These are phyloP conservation scores for Acanthiza pusilla DNA, from an alignment of 2,797 vertebrate genomes.

Conservation along the genomic window DNA sequence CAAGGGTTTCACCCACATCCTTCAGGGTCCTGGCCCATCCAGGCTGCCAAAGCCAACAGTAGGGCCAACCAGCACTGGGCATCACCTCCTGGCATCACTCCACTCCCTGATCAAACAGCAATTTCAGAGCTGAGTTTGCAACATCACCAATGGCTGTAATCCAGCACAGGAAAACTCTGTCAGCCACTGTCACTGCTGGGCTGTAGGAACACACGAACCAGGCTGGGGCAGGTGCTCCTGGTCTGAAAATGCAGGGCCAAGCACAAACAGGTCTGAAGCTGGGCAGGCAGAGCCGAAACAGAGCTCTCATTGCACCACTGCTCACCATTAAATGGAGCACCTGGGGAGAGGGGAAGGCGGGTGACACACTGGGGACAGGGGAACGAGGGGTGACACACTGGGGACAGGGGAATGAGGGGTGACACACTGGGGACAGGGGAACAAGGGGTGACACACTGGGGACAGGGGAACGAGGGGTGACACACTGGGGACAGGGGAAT, in stretches of 20 bases:
- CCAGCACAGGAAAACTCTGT: not conserved
- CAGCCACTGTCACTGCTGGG: not conserved
- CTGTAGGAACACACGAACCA: not conserved
- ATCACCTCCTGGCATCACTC: not conserved
- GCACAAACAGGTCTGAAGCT: not conserved
- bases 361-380: no score
- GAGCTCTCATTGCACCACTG: not conserved
- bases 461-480: no score
- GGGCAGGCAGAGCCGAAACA: not conserved
- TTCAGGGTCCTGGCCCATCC: not conserved
- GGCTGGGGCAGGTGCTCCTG: not conserved
- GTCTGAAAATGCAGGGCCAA: not conserved
- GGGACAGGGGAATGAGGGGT: not conserved
- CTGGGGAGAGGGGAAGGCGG: not conserved
- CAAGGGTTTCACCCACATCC: not conserved
- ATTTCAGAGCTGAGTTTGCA: not conserved
- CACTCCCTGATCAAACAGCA: not conserved
- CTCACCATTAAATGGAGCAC: fast-evolving
- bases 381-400: no score
- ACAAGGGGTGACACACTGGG: no score
- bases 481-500: no score
- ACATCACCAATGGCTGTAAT: not conserved
- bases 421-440: no score
- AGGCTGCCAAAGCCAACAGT: not conserved
- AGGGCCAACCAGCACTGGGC: not conserved